These are phyloP conservation scores for Masnerella sp. DNA, from an alignment of 2,888 invertebrate species.

Conservation along the genomic window DNA sequence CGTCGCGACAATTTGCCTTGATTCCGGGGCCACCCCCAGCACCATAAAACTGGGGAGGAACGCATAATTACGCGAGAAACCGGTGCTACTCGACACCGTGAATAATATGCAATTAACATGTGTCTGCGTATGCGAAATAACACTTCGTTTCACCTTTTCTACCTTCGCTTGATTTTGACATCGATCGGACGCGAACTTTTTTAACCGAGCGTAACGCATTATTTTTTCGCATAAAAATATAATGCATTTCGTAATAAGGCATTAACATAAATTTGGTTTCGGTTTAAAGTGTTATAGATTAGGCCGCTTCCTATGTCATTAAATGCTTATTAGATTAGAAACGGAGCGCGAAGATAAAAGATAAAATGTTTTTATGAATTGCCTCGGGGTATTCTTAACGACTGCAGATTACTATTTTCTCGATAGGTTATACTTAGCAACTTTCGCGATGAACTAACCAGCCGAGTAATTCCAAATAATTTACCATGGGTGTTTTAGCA, in stretches of 20 bases:
- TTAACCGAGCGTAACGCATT: not conserved
- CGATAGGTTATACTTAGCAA: slow-evolving; percentile 64
- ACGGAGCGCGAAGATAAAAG: slow-evolving; percentile 25
- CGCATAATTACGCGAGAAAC: slow-evolving; percentile 59
- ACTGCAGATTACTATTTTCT: slow-evolving; percentile 64
- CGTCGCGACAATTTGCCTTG: slow-evolving; percentile 53
- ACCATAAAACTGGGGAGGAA: slow-evolving; percentile 49
- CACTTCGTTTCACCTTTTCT: slow-evolving; percentile 5
- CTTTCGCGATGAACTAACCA: slow-evolving; percentile 69
- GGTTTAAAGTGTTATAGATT: slow-evolving; percentile 25
- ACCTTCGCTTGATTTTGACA: too few species aligned
- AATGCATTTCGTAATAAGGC: too few species aligned
- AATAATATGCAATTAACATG: slow-evolving; percentile 64
- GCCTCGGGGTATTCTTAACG: slow-evolving; percentile 71
- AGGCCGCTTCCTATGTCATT: slow-evolving; percentile 23
- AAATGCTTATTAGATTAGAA: slow-evolving; percentile 33
- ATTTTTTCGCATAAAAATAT: too few species aligned
- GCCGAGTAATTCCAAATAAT: slow-evolving; percentile 70
- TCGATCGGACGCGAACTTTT: not conserved
- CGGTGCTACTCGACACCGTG: slow-evolving; percentile 60
- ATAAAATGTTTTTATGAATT: slow-evolving; percentile 56
- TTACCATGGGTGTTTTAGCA: slow-evolving; percentile 65
- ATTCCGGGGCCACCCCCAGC: slow-evolving; percentile 42
- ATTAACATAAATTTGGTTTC: too few species aligned
- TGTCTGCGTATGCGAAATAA: slow-evolving; percentile 47